Evolutionary conservation across 2,888 invertebrate species (phyloP), one percentile per base, ranked within the genome.

Genomic region (Dynastes hyllus): DNA sequence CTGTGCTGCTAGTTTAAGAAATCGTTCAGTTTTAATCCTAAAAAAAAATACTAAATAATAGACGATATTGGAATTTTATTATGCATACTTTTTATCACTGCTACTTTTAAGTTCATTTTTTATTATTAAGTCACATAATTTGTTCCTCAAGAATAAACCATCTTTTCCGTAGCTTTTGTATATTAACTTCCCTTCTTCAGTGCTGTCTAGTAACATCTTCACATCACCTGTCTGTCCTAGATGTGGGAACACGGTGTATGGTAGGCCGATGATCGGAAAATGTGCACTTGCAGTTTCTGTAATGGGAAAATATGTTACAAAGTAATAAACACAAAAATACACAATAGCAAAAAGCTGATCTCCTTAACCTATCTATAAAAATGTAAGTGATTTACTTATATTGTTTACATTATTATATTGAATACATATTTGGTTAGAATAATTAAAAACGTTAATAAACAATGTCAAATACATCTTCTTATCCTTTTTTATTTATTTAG

Each of bases 121-220:
- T 69, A 69, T 69, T 32, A 69, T 69, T 69, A 69, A 69, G 29
- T 69, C 69, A 6, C 40, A 32, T n/a, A 69, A 22, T 45, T 69
- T 69, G 16, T 40, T 45, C 27, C 69, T 69, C n/a, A 69, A 27
- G 37, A 69, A 69, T n/a, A 40, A 16, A 37, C 37, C 37, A 16
- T 37, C 40, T 45, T 40, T 16, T 13, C 45, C 40, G 27, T 69
- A 69, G 32, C 69, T 69, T 37, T 40, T 69, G 16, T 27, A 61
- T 22, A 61, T 61, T 16, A 61, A 61, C 16, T 69, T 69, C 16
- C 69, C 69, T 40, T 69, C 69, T 11, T 69, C 69, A 16, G 69
- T 69, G n/a, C 9, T 69, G 13, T 40, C 69, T 16, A 69, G 22
- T 22, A 69, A 22, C 32, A 37, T 16, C 37, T 50, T 69, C 11